These are phyloP conservation scores for Trachelus iudaicus DNA, from an alignment of 2,888 invertebrate genomes.

Conservation along the genomic window DNA sequence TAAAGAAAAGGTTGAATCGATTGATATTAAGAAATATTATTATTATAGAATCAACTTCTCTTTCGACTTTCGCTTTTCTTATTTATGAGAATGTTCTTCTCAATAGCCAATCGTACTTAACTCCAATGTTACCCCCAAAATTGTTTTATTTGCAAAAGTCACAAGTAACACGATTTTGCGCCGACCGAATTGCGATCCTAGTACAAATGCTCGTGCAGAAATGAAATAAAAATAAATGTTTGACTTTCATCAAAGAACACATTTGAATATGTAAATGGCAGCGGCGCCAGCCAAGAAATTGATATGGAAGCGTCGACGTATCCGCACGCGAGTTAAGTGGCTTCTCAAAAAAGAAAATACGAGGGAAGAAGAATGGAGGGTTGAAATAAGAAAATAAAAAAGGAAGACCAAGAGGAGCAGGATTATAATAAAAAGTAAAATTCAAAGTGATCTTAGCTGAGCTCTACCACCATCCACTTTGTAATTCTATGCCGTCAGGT, in stretches of 20 bases:
- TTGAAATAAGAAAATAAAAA: not conserved
- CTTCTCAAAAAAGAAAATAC: not conserved
- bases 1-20: not conserved
- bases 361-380: not conserved
- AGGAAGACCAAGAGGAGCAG: not conserved
- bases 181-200: not conserved
- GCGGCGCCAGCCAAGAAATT: not conserved
- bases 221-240: not conserved
- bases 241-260: not conserved
- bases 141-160: not conserved
- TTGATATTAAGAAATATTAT: too few relatives aligned
- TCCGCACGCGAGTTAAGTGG: not conserved
- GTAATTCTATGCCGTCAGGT: not conserved
- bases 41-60: not conserved
- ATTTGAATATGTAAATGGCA: slow-evolving; percentile 4
- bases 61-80: not conserved
- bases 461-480: not conserved
- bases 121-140: not conserved
- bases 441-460: not conserved
- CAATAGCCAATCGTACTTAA: not conserved
- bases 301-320: not conserved
- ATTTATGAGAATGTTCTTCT: too few relatives aligned
- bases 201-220: not conserved
- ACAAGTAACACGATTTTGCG: not conserved
- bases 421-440: not conserved